Base-by-base conservation (phyloP, 1,140 invertebrate species). In the Drosophila jambulina region DNA sequence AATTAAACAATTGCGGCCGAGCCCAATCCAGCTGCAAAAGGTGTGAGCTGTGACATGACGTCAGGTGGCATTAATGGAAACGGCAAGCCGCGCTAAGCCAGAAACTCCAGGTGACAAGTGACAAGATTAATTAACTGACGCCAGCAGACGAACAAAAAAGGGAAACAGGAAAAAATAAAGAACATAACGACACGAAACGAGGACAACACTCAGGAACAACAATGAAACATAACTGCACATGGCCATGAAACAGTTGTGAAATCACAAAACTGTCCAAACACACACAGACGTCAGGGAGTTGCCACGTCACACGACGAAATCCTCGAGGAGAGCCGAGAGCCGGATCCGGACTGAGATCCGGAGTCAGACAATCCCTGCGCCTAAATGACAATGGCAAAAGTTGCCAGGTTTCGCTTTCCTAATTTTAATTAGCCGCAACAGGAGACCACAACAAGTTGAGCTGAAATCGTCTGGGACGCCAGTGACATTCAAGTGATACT, bases 71-170 rank as follows among this genome's bases (percentile, higher is more conserved):
- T 75, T 69, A 75, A 71, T 59, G 68, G 56, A 46, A 49, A 67
- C 43, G 62, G 68, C 58, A 42, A 82, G 67, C 45, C 78, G 67
- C 80, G 67, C 70, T 72, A 72, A 72, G 70, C 70, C 70, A 75
- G 57, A 67, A 48, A 61, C 68, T 84, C 75, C 80, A 80, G 78
- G 80, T 84, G 84, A 80, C 80, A 83, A 81, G 60, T 82, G 60
- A 70, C 84, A 87, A 80, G 83, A 87, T 88, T 87, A 87, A 87
- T 87, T 80, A 88, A 84, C 80, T 78, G 57, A 53, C 64, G 43
- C 46, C 65, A 27, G 64, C 77, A 77, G 70, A 70, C 64, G 40
- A 51, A 64, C 42, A 59, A 59, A 69, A 77, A 38, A 46, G 19
- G 32, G 23, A 53, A 49, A 46, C 19, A 7, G 21, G n/a, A 27